Evolutionary conservation across 2,797 vertebrate species (phyloP).

Genomic region (Coendou prehensilis): DNA sequence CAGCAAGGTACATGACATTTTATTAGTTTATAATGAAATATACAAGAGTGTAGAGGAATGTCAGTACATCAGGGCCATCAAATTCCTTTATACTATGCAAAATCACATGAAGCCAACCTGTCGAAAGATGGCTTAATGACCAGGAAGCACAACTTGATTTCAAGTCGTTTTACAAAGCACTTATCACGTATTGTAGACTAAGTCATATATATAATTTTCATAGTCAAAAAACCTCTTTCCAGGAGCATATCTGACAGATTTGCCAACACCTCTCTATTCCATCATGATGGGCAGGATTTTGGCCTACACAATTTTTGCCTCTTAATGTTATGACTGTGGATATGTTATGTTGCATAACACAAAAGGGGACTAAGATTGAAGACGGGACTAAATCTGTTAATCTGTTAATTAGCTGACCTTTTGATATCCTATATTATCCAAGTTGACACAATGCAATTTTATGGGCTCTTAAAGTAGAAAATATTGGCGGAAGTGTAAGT

Average conservation of each 20-base stretch:
- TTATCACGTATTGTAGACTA: background rate
- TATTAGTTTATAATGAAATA: constrained; percentile 23
- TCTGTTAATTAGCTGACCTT: background rate
- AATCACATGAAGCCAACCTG: background rate
- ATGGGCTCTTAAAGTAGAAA: background rate
- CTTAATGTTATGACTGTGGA: background rate
- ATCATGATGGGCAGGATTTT: background rate
- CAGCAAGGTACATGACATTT: background rate
- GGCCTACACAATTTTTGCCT: background rate
- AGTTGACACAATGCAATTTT: background rate
- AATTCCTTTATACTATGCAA: background rate
- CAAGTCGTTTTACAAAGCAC: constrained; percentile 6
- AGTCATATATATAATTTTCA: too few relatives aligned
- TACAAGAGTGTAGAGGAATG: background rate
- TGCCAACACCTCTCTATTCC: background rate
- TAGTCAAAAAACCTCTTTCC: background rate
- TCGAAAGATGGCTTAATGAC: background rate
- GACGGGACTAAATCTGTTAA: background rate
- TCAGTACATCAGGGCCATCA: background rate
- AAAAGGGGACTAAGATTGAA: background rate
- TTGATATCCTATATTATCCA: background rate
- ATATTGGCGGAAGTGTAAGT: background rate
- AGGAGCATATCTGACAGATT: background rate
- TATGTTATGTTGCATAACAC: background rate
- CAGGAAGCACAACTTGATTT: background rate